Percentiles rank a stretch among this genome's conserved stretches.
Conservation (phyloP, 2,113 vertebrate genomes). For the Petrocephalus zakoni region DNA sequence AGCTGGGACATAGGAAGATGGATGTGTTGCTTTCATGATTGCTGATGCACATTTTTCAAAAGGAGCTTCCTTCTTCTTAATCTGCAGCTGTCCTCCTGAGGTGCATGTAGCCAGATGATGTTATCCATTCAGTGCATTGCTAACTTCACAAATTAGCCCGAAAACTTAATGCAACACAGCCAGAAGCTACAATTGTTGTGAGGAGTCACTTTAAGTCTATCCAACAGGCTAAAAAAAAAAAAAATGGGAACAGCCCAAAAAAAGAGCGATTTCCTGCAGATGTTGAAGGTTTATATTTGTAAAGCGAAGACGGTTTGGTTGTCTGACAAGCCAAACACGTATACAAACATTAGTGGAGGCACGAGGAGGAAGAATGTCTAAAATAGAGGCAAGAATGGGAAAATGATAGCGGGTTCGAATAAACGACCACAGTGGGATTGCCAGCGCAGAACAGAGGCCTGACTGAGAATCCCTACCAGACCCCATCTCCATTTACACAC, state of each 20-base stretch:
- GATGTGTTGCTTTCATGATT: neutral
- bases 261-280: constrained; percentile 10
- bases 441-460: neutral
- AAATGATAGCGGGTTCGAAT: constrained; percentile 8
- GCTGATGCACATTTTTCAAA: neutral
- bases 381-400: constrained; percentile 6
- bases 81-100: neutral
- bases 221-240: neutral
- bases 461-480: neutral
- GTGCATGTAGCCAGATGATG: neutral
- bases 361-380: neutral
- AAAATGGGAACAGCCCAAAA: neutral
- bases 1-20: neutral
- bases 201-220: neutral
- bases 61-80: neutral
- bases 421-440: neutral
- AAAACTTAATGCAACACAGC: neutral
- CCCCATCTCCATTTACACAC: neutral
- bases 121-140: neutral
- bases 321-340: constrained; percentile 15
- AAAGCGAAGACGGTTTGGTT: constrained; percentile 3
- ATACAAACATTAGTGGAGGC: neutral
- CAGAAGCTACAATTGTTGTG: neutral
- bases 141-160: neutral
- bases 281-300: constrained; percentile 9